These are phyloP conservation scores for Acestrorhynchus altus DNA, from an alignment of 2,797 vertebrate species.

Conservation along the genomic window DNA sequence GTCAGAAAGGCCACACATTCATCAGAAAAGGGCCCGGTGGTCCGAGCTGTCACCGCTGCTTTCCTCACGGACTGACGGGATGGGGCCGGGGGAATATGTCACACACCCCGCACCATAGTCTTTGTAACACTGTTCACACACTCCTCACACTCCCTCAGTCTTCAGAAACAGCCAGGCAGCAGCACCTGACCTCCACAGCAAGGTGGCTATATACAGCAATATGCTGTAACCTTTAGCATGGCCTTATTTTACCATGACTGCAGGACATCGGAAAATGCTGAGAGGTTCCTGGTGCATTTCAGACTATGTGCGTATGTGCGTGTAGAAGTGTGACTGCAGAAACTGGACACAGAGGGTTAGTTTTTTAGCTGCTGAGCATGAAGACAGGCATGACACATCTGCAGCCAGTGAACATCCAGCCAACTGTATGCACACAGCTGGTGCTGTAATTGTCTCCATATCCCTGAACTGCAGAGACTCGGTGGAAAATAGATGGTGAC, in stretches of 20 bases:
- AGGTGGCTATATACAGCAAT: constrained; percentile 16
- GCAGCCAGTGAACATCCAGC: constrained; percentile 33
- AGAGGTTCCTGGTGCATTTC: constrained; percentile 16
- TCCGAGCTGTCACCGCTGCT: constrained; percentile 47
- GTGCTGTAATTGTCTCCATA: constrained; percentile 26
- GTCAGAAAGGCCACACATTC: constrained; percentile 54
- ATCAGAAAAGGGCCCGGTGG: constrained; percentile 46
- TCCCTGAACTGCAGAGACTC: neutral
- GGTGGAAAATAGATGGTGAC: constrained; percentile 29
- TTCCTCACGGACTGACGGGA: constrained; percentile 23
- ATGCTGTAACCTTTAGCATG: constrained; percentile 30
- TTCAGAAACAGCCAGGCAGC: constrained; percentile 18
- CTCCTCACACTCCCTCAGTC: neutral
- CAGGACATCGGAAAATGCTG: constrained; percentile 2
- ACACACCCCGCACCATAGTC: neutral
- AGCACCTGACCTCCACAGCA: constrained; percentile 16
- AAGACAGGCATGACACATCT: constrained; percentile 47
- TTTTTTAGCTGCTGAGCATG: constrained; percentile 36
- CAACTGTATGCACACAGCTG: constrained; percentile 45
- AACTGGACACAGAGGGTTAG: neutral
- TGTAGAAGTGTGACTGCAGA: neutral
- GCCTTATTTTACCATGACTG: constrained; percentile 39
- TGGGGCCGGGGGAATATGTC: constrained; percentile 38
- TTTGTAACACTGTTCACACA: neutral
- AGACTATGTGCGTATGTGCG: neutral